A percentile compares a stretch with the other conserved stretches of the same genome.
phyloP scores from a whole-genome alignment of 2,888 invertebrate species.

The Linnaemya tessellans region DNA sequence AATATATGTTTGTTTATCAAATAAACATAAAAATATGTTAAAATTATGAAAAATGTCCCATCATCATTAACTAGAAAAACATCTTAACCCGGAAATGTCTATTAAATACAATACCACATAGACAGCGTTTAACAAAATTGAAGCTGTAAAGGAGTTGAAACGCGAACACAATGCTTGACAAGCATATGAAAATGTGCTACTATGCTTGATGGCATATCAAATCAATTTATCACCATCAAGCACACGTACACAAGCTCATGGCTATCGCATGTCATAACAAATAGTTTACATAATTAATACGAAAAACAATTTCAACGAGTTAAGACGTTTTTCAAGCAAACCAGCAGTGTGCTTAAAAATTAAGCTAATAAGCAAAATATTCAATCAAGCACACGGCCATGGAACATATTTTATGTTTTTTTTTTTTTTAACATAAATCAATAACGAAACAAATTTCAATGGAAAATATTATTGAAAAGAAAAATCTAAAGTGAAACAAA shows the following conservation, averaged over 20 bases:
- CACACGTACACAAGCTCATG: too few species aligned
- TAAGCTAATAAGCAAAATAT: constrained; percentile 71
- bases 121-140: too few species aligned
- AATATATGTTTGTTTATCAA: constrained; percentile 24
- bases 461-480: constrained; percentile 14
- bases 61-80: background rate
- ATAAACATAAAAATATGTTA: constrained; percentile 24
- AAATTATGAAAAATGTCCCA: constrained; percentile 20
- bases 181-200: too few species aligned
- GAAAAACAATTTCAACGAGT: background rate
- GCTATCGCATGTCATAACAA: background rate
- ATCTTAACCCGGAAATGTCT: background rate
- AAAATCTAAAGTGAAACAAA: constrained; percentile 20
- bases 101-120: background rate
- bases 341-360: constrained; percentile 42
- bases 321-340: background rate
- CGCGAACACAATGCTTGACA: too few species aligned
- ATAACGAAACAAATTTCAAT: constrained; percentile 44
- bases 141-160: too few species aligned
- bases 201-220: too few species aligned
- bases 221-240: too few species aligned
- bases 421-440: constrained; percentile 28
- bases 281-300: background rate
- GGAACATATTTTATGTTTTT: background rate
- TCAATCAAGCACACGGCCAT: background rate